These are phyloP conservation scores for Drosophila mettleri DNA, from an alignment of 2,888 invertebrate species.

Conservation along the genomic window DNA sequence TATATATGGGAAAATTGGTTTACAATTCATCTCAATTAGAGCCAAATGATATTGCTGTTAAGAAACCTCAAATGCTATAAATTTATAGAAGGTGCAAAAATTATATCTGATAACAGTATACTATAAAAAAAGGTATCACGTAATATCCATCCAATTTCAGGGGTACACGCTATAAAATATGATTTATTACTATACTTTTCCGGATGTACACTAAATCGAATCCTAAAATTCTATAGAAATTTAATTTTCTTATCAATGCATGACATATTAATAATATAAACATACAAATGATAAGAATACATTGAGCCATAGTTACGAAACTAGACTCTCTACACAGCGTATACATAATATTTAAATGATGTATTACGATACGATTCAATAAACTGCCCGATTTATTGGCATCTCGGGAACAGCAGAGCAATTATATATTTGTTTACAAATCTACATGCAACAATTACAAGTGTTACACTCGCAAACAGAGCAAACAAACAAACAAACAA, in stretches of 20 bases:
- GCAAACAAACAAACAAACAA: constrained; percentile 23
- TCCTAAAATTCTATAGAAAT: constrained; percentile 4
- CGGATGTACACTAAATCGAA: background rate
- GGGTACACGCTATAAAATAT: background rate
- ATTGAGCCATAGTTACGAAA: background rate
- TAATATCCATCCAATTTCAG: background rate
- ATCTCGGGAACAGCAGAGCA: constrained; percentile 36
- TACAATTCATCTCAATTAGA: no score
- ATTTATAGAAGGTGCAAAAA: background rate
- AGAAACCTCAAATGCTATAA: no score
- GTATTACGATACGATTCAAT: background rate
- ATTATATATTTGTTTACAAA: constrained; percentile 30
- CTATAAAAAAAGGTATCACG: background rate
- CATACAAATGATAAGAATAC: background rate
- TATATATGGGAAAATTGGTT: no score
- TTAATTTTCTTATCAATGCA: constrained; percentile 10
- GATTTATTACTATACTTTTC: constrained; percentile 1
- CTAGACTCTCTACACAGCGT: constrained; percentile 10
- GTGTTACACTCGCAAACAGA: constrained; percentile 18
- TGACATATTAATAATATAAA: background rate
- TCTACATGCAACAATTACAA: constrained; percentile 39
- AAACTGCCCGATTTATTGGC: constrained; percentile 13
- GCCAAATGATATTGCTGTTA: no score
- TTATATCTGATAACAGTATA: no score
- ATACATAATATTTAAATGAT: constrained; percentile 33